Conservation (phyloP, 64 coral and sea anemone species). For the Pocillopora verrucosa region DNA sequence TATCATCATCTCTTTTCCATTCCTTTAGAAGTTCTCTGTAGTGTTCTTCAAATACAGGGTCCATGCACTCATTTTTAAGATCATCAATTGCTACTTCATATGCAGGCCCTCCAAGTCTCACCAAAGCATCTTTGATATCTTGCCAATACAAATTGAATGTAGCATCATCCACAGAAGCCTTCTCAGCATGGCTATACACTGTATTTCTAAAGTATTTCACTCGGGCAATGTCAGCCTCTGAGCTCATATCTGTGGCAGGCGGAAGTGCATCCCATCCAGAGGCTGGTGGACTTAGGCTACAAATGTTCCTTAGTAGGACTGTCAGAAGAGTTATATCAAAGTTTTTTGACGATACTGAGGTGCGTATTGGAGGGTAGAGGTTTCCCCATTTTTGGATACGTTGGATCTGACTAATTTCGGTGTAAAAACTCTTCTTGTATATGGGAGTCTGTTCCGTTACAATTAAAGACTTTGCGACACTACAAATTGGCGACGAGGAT, state of each 20-base stretch:
- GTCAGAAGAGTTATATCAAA: constrained; percentile 14
- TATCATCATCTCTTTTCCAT: constrained; percentile 22
- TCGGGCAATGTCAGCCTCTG: constrained; percentile 22
- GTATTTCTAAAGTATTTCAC: constrained; percentile 35
- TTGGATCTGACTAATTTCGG: too few species aligned
- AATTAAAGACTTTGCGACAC: too few species aligned
- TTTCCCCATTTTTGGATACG: too few species aligned
- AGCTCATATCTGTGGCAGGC: constrained; percentile 4
- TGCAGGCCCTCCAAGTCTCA: not conserved
- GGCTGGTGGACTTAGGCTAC: not conserved
- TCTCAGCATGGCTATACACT: constrained; percentile 1
- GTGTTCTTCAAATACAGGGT: constrained; percentile 14
- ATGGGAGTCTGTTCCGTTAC: too few species aligned
- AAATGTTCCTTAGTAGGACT: not conserved
- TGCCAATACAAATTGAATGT: constrained; percentile 8
- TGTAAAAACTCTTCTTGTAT: too few species aligned
- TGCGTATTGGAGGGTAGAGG: not conserved
- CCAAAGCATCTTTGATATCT: constrained; percentile 17
- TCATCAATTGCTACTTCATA: constrained; percentile 13
- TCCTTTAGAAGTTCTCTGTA: constrained; percentile 26
- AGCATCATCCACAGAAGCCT: not conserved
- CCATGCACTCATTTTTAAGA: constrained; percentile 28
- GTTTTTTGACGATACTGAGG: not conserved
- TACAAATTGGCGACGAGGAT: too few species aligned
- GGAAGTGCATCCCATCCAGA: constrained; percentile 24